Evolutionary conservation across 2,797 vertebrate genomes (phyloP).

Genomic region (Chaenodraco wilsoni): DNA sequence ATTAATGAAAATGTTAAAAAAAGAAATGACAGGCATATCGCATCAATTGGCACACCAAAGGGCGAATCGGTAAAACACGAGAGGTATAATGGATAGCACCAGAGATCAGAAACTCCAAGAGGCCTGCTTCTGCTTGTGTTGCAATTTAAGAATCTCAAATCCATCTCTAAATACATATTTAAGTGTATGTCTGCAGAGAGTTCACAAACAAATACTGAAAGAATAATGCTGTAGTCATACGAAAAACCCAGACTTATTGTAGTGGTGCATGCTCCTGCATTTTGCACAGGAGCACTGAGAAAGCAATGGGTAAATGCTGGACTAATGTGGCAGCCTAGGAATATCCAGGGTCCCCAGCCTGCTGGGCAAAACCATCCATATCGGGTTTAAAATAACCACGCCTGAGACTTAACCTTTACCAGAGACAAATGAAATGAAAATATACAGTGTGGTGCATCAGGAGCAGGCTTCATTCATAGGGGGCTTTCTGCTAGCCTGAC

Average conservation of each 20-base stretch:
- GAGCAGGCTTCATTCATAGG: slow-evolving; percentile 84
- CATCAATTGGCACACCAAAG: slow-evolving; percentile 13
- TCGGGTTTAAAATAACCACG: slow-evolving; percentile 88
- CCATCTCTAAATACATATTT: not conserved
- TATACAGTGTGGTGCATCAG: slow-evolving; percentile 81
- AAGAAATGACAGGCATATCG: not conserved
- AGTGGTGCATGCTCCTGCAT: slow-evolving; percentile 35
- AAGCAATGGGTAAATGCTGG: slow-evolving; percentile 77
- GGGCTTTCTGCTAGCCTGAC: slow-evolving; percentile 84
- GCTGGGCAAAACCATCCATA: slow-evolving; percentile 86
- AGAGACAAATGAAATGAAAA: slow-evolving; percentile 88
- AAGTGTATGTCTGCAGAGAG: not conserved
- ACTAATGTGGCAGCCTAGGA: slow-evolving; percentile 75
- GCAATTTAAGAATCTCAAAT: slow-evolving; percentile 2
- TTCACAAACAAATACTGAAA: slow-evolving; percentile 9
- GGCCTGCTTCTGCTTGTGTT: slow-evolving; percentile 17
- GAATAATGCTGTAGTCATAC: slow-evolving; percentile 8
- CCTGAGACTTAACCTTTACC: slow-evolving; percentile 89
- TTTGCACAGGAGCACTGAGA: slow-evolving; percentile 55
- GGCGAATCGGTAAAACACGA: not conserved
- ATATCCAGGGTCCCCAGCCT: slow-evolving; percentile 82
- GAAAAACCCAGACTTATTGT: slow-evolving; percentile 29
- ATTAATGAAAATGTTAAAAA: slow-evolving; percentile 14
- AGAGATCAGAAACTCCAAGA: not conserved
- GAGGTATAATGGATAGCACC: not conserved